Evolutionary conservation across 2,797 vertebrate genomes (phyloP).

Genomic region (Vireo griseus): DNA sequence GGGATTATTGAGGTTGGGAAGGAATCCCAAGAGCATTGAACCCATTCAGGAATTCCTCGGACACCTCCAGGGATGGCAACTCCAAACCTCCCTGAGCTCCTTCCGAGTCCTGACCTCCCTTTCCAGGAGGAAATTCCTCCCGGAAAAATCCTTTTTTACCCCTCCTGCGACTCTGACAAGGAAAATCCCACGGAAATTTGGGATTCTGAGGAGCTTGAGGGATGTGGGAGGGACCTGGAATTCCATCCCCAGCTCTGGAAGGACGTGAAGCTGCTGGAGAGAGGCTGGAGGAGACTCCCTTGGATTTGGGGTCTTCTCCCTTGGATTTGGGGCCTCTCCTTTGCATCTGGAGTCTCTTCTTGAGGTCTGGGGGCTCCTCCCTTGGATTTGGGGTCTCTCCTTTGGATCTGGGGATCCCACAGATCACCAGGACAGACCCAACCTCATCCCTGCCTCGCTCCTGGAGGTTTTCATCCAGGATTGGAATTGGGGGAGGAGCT

Average conservation of each 20-base stretch:
- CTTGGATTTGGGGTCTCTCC: no score
- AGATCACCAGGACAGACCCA: neutral
- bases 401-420: neutral
- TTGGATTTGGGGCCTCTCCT: no score
- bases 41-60: neutral
- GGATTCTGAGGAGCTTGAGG: neutral
- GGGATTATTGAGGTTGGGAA: fast-evolving
- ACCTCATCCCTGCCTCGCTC: neutral
- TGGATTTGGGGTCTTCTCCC: no score
- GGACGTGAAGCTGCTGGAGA: neutral
- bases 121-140: neutral
- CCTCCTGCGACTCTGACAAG: neutral
- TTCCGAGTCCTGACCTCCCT: no score
- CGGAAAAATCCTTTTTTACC: neutral
- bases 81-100: neutral
- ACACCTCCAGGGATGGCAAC: no score
- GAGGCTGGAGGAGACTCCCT: neutral
- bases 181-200: neutral
- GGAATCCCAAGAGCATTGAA: no score
- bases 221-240: neutral
- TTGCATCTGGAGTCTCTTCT: neutral
- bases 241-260: neutral
- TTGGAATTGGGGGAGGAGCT: neutral
- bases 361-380: neutral
- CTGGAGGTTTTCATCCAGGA: neutral